Evolutionary conservation across 2,888 invertebrate genomes (phyloP).

Genomic region (Acronicta psi): DNA sequence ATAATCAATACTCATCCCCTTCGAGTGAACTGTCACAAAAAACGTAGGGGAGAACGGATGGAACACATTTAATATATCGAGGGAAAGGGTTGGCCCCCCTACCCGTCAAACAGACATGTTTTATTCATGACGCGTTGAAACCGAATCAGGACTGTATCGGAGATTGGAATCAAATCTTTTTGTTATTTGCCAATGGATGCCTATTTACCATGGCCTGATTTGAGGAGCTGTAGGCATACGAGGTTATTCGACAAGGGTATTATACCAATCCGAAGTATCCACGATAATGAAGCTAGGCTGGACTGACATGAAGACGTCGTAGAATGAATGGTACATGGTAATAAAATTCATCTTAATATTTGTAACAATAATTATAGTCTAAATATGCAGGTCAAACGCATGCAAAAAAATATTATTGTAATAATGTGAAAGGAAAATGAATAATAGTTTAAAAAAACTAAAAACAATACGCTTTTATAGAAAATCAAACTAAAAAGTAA

Average conservation of each 20-base stretch:
- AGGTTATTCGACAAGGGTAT: background rate
- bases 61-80: conserved; percentile 78
- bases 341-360: too few relatives aligned
- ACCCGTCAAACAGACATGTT: conserved; percentile 77
- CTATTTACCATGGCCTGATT: conserved; percentile 45
- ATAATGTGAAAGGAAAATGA: too few relatives aligned
- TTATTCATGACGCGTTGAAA: conserved; percentile 82
- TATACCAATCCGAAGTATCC: too few relatives aligned
- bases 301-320: too few relatives aligned
- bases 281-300: too few relatives aligned
- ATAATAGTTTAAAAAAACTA: too few relatives aligned
- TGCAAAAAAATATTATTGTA: too few relatives aligned
- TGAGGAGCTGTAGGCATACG: background rate
- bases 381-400: too few relatives aligned
- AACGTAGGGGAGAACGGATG: conserved; percentile 65
- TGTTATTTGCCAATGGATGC: conserved; percentile 66
- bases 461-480: too few relatives aligned
- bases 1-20: conserved; percentile 68
- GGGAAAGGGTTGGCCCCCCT: conserved; percentile 77
- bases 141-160: conserved; percentile 74
- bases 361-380: too few relatives aligned
- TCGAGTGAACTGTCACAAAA: conserved; percentile 77
- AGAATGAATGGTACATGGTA: too few relatives aligned
- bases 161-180: conserved; percentile 77
- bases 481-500: too few relatives aligned